Evolutionary conservation across 2,797 vertebrate genomes (phyloP).

Genomic region (Micropoecilia bifurca): DNA sequence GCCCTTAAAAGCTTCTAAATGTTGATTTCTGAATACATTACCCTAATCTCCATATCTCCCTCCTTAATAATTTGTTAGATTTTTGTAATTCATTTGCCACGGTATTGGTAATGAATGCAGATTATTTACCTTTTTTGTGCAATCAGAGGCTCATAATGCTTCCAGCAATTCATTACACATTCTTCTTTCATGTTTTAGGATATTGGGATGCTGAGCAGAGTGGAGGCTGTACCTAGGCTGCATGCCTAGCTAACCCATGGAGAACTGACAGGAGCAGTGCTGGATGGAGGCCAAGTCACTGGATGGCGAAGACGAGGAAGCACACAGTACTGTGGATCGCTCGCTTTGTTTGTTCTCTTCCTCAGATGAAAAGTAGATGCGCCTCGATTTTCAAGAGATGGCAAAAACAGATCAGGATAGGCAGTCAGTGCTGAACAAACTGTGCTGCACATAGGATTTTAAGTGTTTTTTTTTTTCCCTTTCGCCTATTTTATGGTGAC

Average conservation of each 20-base stretch:
- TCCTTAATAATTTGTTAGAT: constrained; percentile 37
- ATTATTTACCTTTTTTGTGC: constrained; percentile 32
- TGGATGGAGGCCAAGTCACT: constrained; percentile 76
- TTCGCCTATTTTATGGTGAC: constrained; percentile 42
- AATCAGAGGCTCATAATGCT: constrained; percentile 34
- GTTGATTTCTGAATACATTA: constrained; percentile 11
- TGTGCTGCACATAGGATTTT: constrained; percentile 44
- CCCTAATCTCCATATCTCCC: constrained; percentile 24
- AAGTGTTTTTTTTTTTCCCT: constrained; percentile 38
- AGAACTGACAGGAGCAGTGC: constrained; percentile 64
- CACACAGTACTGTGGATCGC: constrained; percentile 61
- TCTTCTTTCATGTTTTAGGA: constrained; percentile 76
- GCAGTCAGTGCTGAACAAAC: constrained; percentile 69
- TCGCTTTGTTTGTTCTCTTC: constrained; percentile 63
- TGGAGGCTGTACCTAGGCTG: constrained; percentile 63
- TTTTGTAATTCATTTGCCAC: constrained; percentile 37
- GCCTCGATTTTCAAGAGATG: constrained; percentile 70
- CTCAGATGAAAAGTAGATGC: constrained; percentile 63
- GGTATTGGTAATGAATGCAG: constrained; percentile 33
- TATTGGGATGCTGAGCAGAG: constrained; percentile 71
- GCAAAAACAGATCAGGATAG: constrained; percentile 74
- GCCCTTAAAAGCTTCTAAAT: constrained; percentile 21
- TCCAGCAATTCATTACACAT: constrained; percentile 51
- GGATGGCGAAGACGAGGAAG: constrained; percentile 78
- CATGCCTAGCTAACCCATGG: constrained; percentile 70